Conservation (phyloP, 1,140 invertebrate species). For the Papilio machaon region DNA sequence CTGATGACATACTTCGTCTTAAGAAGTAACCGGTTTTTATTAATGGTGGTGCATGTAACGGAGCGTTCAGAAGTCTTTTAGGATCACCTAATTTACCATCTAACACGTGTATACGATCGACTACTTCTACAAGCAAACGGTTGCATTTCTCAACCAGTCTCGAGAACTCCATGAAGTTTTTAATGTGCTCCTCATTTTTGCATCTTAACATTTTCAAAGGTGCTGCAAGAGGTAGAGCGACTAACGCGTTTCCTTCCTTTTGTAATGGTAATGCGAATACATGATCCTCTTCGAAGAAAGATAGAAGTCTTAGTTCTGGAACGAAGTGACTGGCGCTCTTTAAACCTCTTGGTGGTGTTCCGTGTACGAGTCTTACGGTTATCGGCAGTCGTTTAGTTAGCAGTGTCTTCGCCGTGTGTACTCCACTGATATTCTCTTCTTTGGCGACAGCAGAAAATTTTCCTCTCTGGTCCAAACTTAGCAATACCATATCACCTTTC, state of each 20-base stretch:
- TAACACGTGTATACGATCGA: constrained; percentile 91
- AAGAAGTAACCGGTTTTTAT: constrained; percentile 84
- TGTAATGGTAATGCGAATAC: constrained; percentile 92
- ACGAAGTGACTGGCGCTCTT: constrained; percentile 91
- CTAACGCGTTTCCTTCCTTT: constrained; percentile 88
- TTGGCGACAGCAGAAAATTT: constrained; percentile 95
- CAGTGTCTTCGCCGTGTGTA: constrained; percentile 93
- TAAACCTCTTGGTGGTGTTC: constrained; percentile 89
- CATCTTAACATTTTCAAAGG: constrained; percentile 93
- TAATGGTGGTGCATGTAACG: constrained; percentile 79
- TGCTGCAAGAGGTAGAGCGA: constrained; percentile 92
- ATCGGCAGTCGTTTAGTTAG: constrained; percentile 94
- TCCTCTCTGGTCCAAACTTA: constrained; percentile 93
- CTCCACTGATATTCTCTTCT: constrained; percentile 96
- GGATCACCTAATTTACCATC: constrained; percentile 89
- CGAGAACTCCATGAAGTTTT: constrained; percentile 90
- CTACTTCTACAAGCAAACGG: constrained; percentile 90
- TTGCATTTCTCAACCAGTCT: constrained; percentile 91
- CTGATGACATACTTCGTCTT: constrained; percentile 88
- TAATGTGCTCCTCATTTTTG: constrained; percentile 91
- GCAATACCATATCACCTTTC: constrained; percentile 91
- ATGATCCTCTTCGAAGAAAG: constrained; percentile 92
- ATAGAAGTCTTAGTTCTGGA: constrained; percentile 91
- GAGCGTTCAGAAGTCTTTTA: constrained; percentile 80
- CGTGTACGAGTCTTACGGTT: constrained; percentile 94